Evolutionary conservation across 2,113 vertebrate genomes (phyloP).

Genomic region (Larimichthys crocea): DNA sequence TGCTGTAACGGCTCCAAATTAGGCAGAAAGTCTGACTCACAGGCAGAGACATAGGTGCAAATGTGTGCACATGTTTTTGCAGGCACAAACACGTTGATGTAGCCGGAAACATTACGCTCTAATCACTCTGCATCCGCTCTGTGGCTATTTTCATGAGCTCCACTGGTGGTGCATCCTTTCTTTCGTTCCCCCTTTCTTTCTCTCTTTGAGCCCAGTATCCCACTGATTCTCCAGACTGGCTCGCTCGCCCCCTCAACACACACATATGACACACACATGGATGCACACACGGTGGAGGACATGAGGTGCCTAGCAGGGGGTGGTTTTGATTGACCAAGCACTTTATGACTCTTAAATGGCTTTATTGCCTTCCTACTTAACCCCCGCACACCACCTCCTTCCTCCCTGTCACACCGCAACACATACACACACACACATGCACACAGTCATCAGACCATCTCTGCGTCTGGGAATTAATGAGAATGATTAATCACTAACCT

Average conservation of each 20-base stretch:
- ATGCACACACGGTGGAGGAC: constrained; percentile 17
- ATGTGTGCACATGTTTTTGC: constrained; percentile 24
- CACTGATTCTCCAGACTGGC: constrained; percentile 48
- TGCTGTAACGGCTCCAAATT: constrained; percentile 25
- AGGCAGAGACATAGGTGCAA: neutral
- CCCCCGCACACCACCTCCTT: constrained; percentile 33
- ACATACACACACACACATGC: constrained; percentile 21
- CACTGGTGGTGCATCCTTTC: constrained; percentile 38
- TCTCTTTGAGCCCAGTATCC: constrained; percentile 36
- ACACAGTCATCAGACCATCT: constrained; percentile 21
- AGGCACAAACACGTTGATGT: constrained; percentile 15
- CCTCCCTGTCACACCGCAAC: constrained; percentile 38
- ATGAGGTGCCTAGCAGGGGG: constrained; percentile 54
- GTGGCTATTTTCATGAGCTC: constrained; percentile 38
- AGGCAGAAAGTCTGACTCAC: constrained; percentile 14
- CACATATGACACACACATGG: constrained; percentile 3
- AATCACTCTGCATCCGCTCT: constrained; percentile 36
- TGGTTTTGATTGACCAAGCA: constrained; percentile 69
- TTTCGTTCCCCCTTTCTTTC: constrained; percentile 11
- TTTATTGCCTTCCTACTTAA: constrained; percentile 57
- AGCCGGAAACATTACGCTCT: constrained; percentile 16
- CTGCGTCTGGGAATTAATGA: constrained; percentile 61
- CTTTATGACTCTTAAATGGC: constrained; percentile 66
- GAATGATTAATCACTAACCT: constrained; percentile 24
- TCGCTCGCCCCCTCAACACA: neutral